Evolutionary conservation across 2,888 invertebrate species (phyloP).

Genomic region (Rhyacophila evoluta): DNA sequence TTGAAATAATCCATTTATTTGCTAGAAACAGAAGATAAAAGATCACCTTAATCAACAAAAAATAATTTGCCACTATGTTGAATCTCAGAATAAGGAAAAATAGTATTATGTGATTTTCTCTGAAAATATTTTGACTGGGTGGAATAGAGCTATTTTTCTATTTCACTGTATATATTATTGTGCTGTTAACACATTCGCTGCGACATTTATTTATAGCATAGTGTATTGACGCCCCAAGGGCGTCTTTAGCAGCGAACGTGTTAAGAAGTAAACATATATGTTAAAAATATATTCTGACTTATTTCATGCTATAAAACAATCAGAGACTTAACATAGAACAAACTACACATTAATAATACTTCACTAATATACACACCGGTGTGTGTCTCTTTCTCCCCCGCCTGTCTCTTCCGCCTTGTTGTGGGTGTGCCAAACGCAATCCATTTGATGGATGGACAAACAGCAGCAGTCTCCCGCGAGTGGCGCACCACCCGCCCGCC

Average conservation of each 20-base stretch:
- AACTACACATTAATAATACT: constrained; percentile 10
- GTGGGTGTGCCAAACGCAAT: constrained; percentile 9
- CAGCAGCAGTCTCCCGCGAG: constrained; percentile 47
- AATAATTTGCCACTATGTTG: neutral
- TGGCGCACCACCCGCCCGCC: constrained; percentile 46
- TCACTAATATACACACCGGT: constrained; percentile 16
- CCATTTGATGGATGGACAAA: constrained; percentile 8
- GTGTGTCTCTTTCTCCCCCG: constrained; percentile 15
- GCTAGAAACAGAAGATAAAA: too few species aligned
- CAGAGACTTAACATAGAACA: neutral
- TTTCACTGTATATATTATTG: too few species aligned
- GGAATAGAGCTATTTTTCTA: too few species aligned
- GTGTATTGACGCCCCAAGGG: too few species aligned
- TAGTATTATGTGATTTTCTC: neutral
- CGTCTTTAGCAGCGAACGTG: too few species aligned
- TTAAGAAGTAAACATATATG: too few species aligned
- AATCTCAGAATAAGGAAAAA: neutral
- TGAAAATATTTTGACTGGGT: too few species aligned
- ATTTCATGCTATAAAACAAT: too few species aligned
- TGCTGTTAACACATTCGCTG: too few species aligned
- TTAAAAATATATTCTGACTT: too few species aligned
- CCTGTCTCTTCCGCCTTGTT: constrained; percentile 20
- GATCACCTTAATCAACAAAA: neutral
- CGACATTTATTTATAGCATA: too few species aligned
- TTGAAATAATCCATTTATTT: too few species aligned